Evolutionary conservation across 2,888 invertebrate species (phyloP).

Genomic region (Aproaerema taeniolella): DNA sequence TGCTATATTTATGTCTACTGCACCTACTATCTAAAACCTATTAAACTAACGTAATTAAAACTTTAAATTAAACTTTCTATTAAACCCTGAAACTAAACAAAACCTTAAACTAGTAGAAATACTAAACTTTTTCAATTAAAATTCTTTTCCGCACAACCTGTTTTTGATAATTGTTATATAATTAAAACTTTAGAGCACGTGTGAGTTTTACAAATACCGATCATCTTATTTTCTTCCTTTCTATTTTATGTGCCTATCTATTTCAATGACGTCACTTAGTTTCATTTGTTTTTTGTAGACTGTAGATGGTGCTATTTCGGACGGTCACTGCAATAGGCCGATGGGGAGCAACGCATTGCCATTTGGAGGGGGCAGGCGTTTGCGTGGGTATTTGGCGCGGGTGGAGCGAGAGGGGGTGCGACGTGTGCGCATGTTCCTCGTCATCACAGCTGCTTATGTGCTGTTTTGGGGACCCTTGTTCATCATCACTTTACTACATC

Average conservation of each 20-base stretch:
- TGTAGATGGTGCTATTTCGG: constrained; percentile 58
- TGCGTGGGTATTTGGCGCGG: constrained; percentile 85
- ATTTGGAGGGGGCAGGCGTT: constrained; percentile 83
- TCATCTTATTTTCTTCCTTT: neutral
- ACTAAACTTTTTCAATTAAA: constrained; percentile 2
- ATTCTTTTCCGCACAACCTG: constrained; percentile 1
- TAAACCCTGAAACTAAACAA: neutral
- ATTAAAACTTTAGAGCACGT: too few relatives aligned
- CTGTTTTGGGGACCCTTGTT: constrained; percentile 95
- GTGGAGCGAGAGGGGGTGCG: constrained; percentile 89
- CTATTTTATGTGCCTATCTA: neutral
- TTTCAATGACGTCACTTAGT: neutral
- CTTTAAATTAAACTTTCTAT: neutral
- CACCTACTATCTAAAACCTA: neutral
- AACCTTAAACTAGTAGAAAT: neutral
- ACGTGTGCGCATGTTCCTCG: constrained; percentile 90
- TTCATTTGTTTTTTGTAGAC: constrained; percentile 41
- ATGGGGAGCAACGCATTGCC: constrained; percentile 54
- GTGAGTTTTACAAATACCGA: too few relatives aligned
- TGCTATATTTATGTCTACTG: constrained; percentile 3
- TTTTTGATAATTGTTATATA: too few relatives aligned
- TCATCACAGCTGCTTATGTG: constrained; percentile 89
- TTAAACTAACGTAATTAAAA: neutral
- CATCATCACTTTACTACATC: constrained; percentile 88
- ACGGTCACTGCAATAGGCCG: constrained; percentile 44